A percentile compares a stretch with the other conserved stretches of the same genome.
Conservation (phyloP, 2,113 vertebrate species). For the Machaerirhynchus nigripectus region DNA sequence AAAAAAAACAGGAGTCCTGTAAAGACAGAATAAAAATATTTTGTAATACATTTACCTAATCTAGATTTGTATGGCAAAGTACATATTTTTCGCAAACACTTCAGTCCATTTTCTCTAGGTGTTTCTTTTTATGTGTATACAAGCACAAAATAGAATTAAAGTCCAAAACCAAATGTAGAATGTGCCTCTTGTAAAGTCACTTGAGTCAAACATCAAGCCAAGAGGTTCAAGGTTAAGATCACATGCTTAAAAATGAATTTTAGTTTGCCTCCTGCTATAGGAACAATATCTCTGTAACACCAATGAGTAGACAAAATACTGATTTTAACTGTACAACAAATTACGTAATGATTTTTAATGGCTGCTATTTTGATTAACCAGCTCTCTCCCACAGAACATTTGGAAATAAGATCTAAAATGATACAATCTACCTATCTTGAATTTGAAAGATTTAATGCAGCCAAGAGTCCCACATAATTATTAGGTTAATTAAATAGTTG, state of each 20-base stretch:
- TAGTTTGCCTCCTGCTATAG: neutral
- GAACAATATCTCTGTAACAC: neutral
- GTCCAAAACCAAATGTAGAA: neutral
- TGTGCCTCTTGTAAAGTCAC: neutral
- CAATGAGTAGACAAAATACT: neutral
- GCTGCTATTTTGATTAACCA: neutral
- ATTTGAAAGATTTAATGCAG: neutral
- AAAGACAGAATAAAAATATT: neutral
- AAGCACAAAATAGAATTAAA: neutral
- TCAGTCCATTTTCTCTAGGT: neutral
- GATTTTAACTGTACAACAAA: neutral
- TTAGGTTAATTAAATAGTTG: conserved; percentile 11
- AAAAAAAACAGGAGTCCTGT: neutral
- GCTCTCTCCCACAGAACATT: neutral
- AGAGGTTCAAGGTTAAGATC: neutral
- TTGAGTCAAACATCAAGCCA: neutral
- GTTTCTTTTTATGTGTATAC: neutral
- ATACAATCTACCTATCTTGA: neutral
- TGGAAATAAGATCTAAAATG: neutral
- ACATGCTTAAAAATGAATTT: neutral
- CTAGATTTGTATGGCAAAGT: neutral
- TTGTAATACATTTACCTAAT: neutral
- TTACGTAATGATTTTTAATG: neutral
- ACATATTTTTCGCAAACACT: neutral
- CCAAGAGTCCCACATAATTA: neutral